Evolutionary conservation across 2,113 vertebrate genomes (phyloP).

Genomic region (Tenebrosternarchus preto): DNA sequence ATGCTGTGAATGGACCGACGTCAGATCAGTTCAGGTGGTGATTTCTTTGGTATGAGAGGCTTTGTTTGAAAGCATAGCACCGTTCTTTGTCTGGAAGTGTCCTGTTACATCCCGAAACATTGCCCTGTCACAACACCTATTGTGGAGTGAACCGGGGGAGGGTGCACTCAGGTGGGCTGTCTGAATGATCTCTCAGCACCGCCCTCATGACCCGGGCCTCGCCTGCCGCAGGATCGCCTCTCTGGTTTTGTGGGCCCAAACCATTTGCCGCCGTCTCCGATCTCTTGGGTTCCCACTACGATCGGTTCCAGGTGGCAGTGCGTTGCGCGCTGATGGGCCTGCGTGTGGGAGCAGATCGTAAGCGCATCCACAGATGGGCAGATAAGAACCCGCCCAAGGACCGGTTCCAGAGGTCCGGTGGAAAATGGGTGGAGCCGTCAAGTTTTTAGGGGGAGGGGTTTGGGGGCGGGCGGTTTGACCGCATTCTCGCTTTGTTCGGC

Average conservation of each 20-base stretch:
- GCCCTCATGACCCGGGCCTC: too few relatives aligned
- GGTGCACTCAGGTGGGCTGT: constrained; percentile 59
- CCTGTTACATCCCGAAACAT: constrained; percentile 27
- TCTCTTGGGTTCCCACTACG: constrained; percentile 26
- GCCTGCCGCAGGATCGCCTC: constrained; percentile 36
- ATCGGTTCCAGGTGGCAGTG: not conserved
- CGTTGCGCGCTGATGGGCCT: not conserved
- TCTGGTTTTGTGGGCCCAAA: not conserved
- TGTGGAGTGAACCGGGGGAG: constrained; percentile 12
- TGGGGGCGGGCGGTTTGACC: constrained; percentile 55
- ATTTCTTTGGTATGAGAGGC: not conserved
- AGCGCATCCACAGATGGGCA: constrained; percentile 8
- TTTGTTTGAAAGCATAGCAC: constrained; percentile 31
- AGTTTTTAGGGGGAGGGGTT: constrained; percentile 55
- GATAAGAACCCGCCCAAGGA: constrained; percentile 12
- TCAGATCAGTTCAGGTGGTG: not conserved
- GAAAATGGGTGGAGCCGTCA: constrained; percentile 56
- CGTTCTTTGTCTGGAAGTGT: constrained; percentile 11
- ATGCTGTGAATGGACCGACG: constrained; percentile 1
- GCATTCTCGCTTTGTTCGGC: constrained; percentile 75
- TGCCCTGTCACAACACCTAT: constrained; percentile 17
- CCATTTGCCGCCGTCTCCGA: not conserved
- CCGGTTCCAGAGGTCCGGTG: not conserved
- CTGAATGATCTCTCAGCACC: constrained; percentile 56
- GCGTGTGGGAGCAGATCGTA: constrained; percentile 11